These are phyloP conservation scores for Drosophila vallismaia DNA, from an alignment of 2,888 invertebrate genomes.

Conservation along the genomic window DNA sequence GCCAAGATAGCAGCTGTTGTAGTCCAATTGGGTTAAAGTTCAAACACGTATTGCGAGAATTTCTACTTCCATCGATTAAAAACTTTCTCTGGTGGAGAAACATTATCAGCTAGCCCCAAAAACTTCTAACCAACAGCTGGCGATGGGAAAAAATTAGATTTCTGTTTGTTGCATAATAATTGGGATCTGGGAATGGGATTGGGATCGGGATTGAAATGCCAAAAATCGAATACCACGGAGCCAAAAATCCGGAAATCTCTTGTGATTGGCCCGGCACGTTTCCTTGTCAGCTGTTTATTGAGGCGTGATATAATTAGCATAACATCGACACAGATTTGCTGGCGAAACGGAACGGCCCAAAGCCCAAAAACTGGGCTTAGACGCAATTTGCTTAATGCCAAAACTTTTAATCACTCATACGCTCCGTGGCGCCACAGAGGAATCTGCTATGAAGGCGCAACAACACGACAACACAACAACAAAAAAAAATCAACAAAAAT, in stretches of 20 bases:
- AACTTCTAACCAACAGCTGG: conserved; percentile 40
- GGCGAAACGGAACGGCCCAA: conserved; percentile 2
- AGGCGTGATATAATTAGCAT: conserved; percentile 75
- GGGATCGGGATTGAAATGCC: conserved; percentile 51
- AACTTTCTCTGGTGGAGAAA: conserved; percentile 55
- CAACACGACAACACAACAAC: neutral
- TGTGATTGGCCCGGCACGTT: conserved; percentile 48
- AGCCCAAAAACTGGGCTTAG: conserved; percentile 48
- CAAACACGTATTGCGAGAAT: conserved; percentile 57
- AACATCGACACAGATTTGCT: conserved; percentile 42
- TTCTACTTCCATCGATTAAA: conserved; percentile 69
- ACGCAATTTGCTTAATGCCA: conserved; percentile 70
- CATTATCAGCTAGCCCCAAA: conserved; percentile 60
- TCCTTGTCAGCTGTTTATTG: conserved; percentile 61
- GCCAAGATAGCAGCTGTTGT: conserved; percentile 48
- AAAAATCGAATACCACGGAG: conserved; percentile 44
- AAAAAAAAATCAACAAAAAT: conserved; percentile 11
- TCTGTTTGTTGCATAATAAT: conserved; percentile 70
- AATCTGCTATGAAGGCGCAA: conserved; percentile 26
- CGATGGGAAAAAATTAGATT: conserved; percentile 60
- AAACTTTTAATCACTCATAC: conserved; percentile 79
- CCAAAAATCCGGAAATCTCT: conserved; percentile 26
- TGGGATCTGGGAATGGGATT: conserved; percentile 20
- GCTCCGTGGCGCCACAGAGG: conserved; percentile 54
- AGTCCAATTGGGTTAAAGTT: conserved; percentile 68